A percentile compares a stretch with the other conserved stretches of the same genome.
Conservation (phyloP, 2,888 invertebrate species). For the Dioctria rufipes region DNA sequence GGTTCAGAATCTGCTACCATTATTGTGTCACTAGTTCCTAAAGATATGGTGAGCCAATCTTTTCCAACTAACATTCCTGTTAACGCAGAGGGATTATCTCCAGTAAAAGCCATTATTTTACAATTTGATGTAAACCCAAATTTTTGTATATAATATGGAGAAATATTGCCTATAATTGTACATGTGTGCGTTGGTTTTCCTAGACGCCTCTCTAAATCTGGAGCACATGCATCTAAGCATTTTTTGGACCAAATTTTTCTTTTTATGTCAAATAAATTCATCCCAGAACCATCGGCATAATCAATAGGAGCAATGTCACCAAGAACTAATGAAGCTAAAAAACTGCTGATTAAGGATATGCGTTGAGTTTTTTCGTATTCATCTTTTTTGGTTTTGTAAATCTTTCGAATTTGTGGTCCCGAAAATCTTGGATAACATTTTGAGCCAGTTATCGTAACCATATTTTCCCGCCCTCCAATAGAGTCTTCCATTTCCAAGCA, state of each 20-base stretch:
- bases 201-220: slow-evolving; percentile 81
- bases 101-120: slow-evolving; percentile 90
- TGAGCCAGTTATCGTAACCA: slow-evolving; percentile 70
- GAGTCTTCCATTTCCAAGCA: slow-evolving; percentile 80
- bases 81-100: slow-evolving; percentile 93
- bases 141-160: slow-evolving; percentile 86
- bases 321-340: slow-evolving; percentile 88
- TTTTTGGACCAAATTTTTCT: slow-evolving; percentile 82
- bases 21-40: slow-evolving; percentile 95
- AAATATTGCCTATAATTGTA: slow-evolving; percentile 80
- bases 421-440: slow-evolving; percentile 79
- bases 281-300: slow-evolving; percentile 93
- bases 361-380: slow-evolving; percentile 85
- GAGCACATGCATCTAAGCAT: slow-evolving; percentile 84
- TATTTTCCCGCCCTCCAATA: slow-evolving; percentile 77
- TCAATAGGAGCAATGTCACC: slow-evolving; percentile 94
- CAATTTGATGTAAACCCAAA: slow-evolving; percentile 89
- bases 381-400: slow-evolving; percentile 79
- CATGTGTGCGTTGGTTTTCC: slow-evolving; percentile 82
- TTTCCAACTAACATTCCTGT: slow-evolving; percentile 86
- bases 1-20: slow-evolving; percentile 84
- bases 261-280: slow-evolving; percentile 92
- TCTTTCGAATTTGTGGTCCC: slow-evolving; percentile 93
- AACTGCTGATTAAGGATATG: slow-evolving; percentile 95
- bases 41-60: slow-evolving; percentile 88